Conservation (phyloP, 2,797 vertebrate species). For the Octomys mimax region DNA sequence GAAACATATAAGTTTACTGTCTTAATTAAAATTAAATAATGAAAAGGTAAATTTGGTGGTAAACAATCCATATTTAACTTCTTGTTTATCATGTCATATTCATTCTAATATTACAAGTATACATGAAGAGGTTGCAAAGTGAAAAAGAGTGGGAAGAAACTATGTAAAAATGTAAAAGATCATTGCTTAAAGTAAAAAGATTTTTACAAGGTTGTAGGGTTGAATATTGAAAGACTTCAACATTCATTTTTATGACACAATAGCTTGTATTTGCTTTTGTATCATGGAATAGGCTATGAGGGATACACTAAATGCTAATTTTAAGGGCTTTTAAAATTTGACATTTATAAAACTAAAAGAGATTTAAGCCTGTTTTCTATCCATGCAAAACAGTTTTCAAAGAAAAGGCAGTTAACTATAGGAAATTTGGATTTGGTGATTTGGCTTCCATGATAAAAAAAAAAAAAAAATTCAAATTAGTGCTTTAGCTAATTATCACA, state of each 20-base stretch:
- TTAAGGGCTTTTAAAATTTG: background rate
- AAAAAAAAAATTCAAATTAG: background rate
- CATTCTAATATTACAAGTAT: background rate
- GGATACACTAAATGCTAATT: background rate
- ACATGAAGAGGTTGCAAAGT: background rate
- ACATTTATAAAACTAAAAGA: constrained; percentile 30
- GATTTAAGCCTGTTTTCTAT: constrained; percentile 18
- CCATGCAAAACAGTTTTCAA: constrained; percentile 28
- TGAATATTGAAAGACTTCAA: background rate
- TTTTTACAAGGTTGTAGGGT: background rate
- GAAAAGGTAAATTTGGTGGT: background rate
- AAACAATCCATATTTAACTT: background rate
- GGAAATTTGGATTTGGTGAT: background rate
- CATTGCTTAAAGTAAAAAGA: background rate
- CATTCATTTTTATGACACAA: background rate
- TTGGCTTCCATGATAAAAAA: background rate
- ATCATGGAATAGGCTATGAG: background rate
- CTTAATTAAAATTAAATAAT: constrained; percentile 47
- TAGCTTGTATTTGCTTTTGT: background rate
- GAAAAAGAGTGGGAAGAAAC: background rate
- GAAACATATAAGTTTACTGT: constrained; percentile 28
- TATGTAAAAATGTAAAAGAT: constrained; percentile 2
- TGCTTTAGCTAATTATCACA: constrained; percentile 21
- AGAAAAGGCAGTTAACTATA: background rate
- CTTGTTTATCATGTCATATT: background rate